Evolutionary conservation across 2,888 invertebrate species (phyloP), one percentile per base, ranked within the genome.

Genomic region (Drosophila parthenogenetica): DNA sequence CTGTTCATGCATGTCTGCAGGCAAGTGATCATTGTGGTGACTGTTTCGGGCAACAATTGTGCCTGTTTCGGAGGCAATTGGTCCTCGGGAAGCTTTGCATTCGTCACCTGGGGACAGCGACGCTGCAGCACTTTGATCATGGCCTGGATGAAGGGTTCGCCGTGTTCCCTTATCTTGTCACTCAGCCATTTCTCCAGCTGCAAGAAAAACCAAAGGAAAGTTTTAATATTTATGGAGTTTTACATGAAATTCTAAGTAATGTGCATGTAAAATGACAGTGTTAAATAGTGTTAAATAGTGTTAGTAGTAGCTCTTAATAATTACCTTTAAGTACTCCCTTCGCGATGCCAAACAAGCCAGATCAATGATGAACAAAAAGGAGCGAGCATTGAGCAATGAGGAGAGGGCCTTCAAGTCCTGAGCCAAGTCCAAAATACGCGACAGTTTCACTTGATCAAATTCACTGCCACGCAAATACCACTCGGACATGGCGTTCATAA

Each of bases 401-500:
- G 98, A 98, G 14, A 99, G 92, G 0, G 99, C 98, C 93, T 98
- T 96, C 5, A 96, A 93, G 92, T 99, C 99, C 92, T 99, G 99
- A 0, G 99, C 98, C 2, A 99, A 97, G 90, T 99, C 99, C 69
- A 99, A 93, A 82, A 99, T 99, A 60, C 99, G 94, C 0, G 99
- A 98, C 37, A 99, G 93, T 89, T 98, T 95, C 2, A 96, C 96
- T 92, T 98, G 99, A 92, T 99, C 99, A 89, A 97, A 96, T 89
- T 99, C 98, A 14, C 81, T 76, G 29, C 95, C 98, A 74, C 96
- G 94, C 78, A 96, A 94, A 92, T 99, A 99, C 98, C 98, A 99
- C 77, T 99, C 98, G 0, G 98, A 97, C 98, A 99, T 99, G 1
- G 98, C 95, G 88, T 98, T 97, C 96, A 98, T 98, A 69, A 99